A percentile compares a stretch with the other conserved stretches of the same genome.
These are phyloP conservation scores for Cyanoderma ruficeps DNA, from an alignment of 2,113 vertebrate genomes.

Conservation along the genomic window DNA sequence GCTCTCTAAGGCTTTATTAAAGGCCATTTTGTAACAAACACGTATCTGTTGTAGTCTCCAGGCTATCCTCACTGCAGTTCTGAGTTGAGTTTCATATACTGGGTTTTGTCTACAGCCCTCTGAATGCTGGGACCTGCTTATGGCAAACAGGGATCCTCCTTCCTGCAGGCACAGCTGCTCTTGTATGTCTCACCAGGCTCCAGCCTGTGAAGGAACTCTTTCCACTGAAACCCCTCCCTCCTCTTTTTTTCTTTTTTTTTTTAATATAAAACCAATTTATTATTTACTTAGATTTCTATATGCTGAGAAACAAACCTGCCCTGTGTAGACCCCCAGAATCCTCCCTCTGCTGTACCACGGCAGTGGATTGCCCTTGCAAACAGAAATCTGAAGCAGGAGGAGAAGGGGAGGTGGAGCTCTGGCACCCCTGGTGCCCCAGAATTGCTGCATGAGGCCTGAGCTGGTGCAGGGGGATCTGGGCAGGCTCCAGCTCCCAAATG, in stretches of 20 bases:
- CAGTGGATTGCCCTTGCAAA: not conserved
- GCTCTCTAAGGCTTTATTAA: constrained; percentile 38
- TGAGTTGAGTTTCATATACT: not conserved
- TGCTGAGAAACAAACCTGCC: not conserved
- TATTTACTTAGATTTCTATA: not conserved
- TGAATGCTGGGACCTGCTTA: not conserved
- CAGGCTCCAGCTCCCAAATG: fast-evolving
- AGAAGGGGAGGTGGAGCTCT: not conserved
- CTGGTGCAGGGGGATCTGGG: not conserved
- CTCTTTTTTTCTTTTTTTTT: too few species aligned
- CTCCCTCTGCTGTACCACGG: not conserved
- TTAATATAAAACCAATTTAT: not conserved
- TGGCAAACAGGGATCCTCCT: not conserved
- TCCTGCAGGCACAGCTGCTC: not conserved
- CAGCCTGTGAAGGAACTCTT: not conserved
- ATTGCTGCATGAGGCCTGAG: not conserved
- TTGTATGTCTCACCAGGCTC: not conserved
- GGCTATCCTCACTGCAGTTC: not conserved
- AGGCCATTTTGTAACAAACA: not conserved
- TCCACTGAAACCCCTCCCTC: not conserved
- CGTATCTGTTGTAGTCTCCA: not conserved
- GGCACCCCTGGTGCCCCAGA: not conserved
- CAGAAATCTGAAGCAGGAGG: not conserved
- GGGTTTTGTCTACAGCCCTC: not conserved
- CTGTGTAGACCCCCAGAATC: not conserved